Conservation (phyloP, 2,113 vertebrate genomes). For the Albula goreensis region DNA sequence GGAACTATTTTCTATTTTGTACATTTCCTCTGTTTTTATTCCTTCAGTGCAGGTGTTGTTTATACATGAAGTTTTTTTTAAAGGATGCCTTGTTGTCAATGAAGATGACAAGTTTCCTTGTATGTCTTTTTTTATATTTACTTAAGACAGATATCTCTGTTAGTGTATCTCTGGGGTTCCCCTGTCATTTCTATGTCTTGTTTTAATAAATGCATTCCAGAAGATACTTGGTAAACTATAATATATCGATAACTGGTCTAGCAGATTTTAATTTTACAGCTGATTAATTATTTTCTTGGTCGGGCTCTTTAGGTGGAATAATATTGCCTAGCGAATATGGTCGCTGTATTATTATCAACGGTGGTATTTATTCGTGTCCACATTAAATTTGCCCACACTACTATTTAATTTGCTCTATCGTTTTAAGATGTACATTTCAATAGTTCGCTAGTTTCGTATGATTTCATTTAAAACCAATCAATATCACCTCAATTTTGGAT, state of each 20-base stretch:
- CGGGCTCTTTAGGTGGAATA: background rate
- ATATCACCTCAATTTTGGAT: too few relatives aligned
- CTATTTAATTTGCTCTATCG: background rate
- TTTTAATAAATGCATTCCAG: background rate
- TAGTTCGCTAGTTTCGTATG: too few relatives aligned
- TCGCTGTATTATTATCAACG: background rate
- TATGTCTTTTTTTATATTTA: background rate
- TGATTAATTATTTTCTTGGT: background rate
- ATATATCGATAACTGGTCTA: background rate
- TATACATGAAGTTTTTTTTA: background rate
- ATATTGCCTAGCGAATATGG: background rate
- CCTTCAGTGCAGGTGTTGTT: background rate
- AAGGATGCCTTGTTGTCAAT: constrained; percentile 3
- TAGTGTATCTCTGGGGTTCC: background rate
- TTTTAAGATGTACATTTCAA: too few relatives aligned
- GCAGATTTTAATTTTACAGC: background rate
- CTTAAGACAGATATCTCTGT: background rate
- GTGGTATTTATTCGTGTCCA: background rate
- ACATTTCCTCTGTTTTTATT: background rate
- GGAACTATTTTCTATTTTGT: too few relatives aligned
- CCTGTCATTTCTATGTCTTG: background rate
- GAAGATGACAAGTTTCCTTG: constrained; percentile 1
- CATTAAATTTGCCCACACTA: background rate
- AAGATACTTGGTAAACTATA: background rate
- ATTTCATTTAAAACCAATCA: too few relatives aligned